These are phyloP conservation scores for Abramis brama DNA, from an alignment of 2,113 vertebrate species.

Conservation along the genomic window DNA sequence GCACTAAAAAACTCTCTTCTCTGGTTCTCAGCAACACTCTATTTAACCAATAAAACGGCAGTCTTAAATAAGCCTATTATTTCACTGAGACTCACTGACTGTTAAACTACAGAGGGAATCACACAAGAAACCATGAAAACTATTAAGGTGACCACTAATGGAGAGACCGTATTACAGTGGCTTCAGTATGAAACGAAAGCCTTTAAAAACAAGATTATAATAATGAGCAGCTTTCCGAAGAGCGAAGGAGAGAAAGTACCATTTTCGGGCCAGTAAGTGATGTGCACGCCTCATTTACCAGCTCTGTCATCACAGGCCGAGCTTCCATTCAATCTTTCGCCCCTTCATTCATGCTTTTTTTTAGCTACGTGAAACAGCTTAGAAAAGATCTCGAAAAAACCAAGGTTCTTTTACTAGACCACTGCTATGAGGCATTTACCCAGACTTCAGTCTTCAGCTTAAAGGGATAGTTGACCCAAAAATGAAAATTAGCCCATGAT, in stretches of 20 bases:
- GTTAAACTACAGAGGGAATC: slow-evolving; percentile 13
- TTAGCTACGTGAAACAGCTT: slow-evolving; percentile 46
- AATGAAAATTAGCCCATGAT: too few relatives aligned
- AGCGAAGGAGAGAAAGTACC: slow-evolving; percentile 13
- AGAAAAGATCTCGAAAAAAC: slow-evolving; percentile 33
- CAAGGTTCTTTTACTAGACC: slow-evolving; percentile 26
- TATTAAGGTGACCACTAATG: slow-evolving; percentile 46
- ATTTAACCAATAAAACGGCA: slow-evolving; percentile 37
- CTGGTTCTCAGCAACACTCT: slow-evolving; percentile 1
- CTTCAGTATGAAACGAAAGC: slow-evolving; percentile 35
- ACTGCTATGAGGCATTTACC: slow-evolving; percentile 8
- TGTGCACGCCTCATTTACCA: slow-evolving; percentile 59
- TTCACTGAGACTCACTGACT: slow-evolving; percentile 17
- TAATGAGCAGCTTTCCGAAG: slow-evolving; percentile 41
- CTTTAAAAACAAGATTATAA: slow-evolving; percentile 37
- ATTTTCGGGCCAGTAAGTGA: slow-evolving; percentile 9
- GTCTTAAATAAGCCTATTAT: slow-evolving; percentile 41
- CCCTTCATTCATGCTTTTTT: slow-evolving; percentile 63
- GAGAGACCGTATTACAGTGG: slow-evolving; percentile 32
- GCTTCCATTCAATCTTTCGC: slow-evolving; percentile 60
- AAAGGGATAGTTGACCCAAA: too few relatives aligned
- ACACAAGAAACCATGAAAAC: slow-evolving; percentile 35
- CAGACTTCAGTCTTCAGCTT: slow-evolving; percentile 1
- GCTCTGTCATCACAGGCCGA: slow-evolving; percentile 62
- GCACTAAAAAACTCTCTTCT: slow-evolving; percentile 39